Evolutionary conservation across 2,113 vertebrate species (phyloP), one percentile per base, ranked within the genome.

Genomic region (Platysternon megacephalum): DNA sequence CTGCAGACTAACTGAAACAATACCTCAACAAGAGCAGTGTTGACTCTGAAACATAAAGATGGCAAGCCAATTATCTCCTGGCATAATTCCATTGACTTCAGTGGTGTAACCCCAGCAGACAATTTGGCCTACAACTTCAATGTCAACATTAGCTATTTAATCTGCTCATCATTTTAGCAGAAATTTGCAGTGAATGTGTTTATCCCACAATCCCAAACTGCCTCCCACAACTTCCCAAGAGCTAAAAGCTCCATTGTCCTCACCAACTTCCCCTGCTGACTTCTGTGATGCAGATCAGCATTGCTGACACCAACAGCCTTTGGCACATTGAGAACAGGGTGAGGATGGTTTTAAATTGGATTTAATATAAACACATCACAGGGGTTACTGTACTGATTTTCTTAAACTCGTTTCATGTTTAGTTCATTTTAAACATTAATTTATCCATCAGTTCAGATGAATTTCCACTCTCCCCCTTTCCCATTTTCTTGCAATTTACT

Each of bases 381-480:
- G 17, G 46, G n/a, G 78, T 72, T 72, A n/a, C 19, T 22, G 4
- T 86, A 51, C 17, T 84, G 49, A 89, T 78, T 80, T 91, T 82
- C 84, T 88, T 21, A 79, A 61, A 84, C 80, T 89, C 35, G 5
- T 49, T 78, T 89, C 14, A 22, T 61, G n/a, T 88, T 84, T 42
- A 85, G 52, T 81, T 96, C 49, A 68, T 8, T 89, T 92, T 28
- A 0, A 22, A 22, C 16, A 93, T 86, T 52, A 26, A 51, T 48
- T 79, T 85, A 68, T 84, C 79, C 28, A 55, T 53, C 72, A 48
- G 74, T 13, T 16, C 35, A 90, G 51, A 39, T 79, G 84, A 91
- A 11, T 28, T 95, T 96, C 42, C 49, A 52, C 32, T 92, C 94
- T 68, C 53, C 8, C 21, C 32, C 90, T 93, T 74, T 53, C 6